phyloP scores from a whole-genome alignment of 2,888 invertebrate genomes.

The Entomobrya multifasciata region DNA sequence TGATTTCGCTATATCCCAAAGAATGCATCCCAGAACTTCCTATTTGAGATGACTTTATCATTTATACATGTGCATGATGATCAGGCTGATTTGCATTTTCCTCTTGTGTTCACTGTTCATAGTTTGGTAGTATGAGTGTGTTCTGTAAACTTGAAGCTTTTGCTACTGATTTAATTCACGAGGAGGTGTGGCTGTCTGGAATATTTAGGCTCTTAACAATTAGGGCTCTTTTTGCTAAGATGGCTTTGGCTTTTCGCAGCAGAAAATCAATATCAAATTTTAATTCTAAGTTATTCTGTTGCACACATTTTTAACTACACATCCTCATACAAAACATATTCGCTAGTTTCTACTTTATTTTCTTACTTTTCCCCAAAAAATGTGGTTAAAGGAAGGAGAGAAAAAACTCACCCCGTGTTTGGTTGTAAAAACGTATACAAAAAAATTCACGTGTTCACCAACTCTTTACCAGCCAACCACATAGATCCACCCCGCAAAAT shows the following conservation, averaged over 20 bases:
- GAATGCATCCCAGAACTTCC: conserved; percentile 23
- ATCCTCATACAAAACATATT: neutral
- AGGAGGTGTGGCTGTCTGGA: conserved; percentile 50
- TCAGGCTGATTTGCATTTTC: conserved; percentile 71
- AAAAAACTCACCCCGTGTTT: conserved; percentile 9
- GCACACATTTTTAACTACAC: neutral
- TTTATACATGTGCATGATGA: conserved; percentile 73
- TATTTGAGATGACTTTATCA: conserved; percentile 69
- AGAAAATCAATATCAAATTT: conserved; percentile 34
- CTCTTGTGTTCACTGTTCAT: conserved; percentile 42
- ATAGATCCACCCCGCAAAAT: neutral
- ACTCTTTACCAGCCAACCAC: neutral
- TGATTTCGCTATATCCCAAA: conserved; percentile 27
- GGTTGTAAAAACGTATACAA: neutral
- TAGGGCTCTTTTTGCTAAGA: neutral
- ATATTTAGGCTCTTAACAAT: conserved; percentile 32
- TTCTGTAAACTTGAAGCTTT: conserved; percentile 45
- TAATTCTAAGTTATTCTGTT: neutral
- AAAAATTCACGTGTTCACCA: neutral
- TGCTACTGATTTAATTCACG: conserved; percentile 36
- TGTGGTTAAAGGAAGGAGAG: too few relatives aligned
- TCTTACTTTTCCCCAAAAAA: conserved; percentile 43
- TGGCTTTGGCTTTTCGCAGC: neutral
- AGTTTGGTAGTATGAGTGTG: neutral
- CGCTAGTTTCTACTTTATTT: neutral